A percentile compares a stretch with the other conserved stretches of the same genome.
Conservation (phyloP, 2,797 vertebrate species). For the Dendrocincla fuliginosa region DNA sequence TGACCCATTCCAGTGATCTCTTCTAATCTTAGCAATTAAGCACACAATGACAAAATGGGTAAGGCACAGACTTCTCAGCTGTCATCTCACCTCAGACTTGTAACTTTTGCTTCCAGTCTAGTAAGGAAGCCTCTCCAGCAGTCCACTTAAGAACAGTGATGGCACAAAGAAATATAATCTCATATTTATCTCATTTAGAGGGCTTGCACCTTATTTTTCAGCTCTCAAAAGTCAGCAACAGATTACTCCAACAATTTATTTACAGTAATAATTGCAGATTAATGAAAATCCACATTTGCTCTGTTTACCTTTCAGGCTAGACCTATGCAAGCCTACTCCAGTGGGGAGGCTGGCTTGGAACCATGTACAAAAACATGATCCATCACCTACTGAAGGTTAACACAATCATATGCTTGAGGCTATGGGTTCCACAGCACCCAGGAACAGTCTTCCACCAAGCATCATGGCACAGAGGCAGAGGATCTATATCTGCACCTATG, state of each 20-base stretch:
- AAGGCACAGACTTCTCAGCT: not conserved
- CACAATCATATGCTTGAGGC: not conserved
- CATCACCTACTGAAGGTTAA: not conserved
- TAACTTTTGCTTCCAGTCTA: not conserved
- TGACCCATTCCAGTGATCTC: not conserved
- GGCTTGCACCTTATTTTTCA: not conserved
- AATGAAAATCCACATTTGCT: not conserved
- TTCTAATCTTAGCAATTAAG: not conserved
- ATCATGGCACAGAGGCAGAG: not conserved
- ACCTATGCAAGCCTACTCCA: not conserved
- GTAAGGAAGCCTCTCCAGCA: not conserved
- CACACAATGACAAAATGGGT: not conserved
- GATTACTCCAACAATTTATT: not conserved
- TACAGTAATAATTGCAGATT: not conserved
- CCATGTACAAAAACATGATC: fast-evolving
- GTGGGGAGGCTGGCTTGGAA: not conserved
- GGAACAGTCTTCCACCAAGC: not conserved
- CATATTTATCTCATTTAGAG: not conserved
- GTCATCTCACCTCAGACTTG: not conserved
- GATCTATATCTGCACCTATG: not conserved
- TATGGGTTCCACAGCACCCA: not conserved
- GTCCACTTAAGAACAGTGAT: not conserved
- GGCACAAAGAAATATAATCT: not conserved
- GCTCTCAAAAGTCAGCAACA: not conserved
- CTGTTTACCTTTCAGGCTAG: not conserved